Conservation (phyloP, 2,888 invertebrate species). For the Malachius bipustulatus region DNA sequence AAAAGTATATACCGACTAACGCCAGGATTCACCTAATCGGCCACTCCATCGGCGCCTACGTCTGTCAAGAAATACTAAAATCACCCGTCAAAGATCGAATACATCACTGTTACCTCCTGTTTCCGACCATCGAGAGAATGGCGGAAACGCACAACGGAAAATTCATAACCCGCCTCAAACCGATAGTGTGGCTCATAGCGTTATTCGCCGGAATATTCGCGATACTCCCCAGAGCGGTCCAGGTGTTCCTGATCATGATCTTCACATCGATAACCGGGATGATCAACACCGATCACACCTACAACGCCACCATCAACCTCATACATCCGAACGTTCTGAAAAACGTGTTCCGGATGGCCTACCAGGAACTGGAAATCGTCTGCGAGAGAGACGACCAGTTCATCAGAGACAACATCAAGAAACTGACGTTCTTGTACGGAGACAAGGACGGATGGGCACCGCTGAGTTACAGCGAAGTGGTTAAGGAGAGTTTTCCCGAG, state of each 20-base stretch:
- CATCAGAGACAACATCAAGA: conserved; percentile 45
- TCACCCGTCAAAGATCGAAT: conserved; percentile 45
- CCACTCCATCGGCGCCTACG: conserved; percentile 86
- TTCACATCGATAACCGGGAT: conserved; percentile 45
- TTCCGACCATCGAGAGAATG: conserved; percentile 82
- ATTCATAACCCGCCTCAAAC: conserved; percentile 49
- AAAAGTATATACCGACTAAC: conserved; percentile 55
- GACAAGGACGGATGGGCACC: conserved; percentile 77
- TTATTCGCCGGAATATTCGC: conserved; percentile 42
- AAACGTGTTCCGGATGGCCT: conserved; percentile 58
- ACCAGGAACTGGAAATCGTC: conserved; percentile 71
- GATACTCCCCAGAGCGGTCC: conserved; percentile 43
- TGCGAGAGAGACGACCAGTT: conserved; percentile 50
- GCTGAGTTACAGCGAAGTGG: conserved; percentile 51
- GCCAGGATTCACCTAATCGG: conserved; percentile 73
- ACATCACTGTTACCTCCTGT: conserved; percentile 60
- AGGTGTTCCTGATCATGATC: conserved; percentile 40
- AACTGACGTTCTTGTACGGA: conserved; percentile 71
- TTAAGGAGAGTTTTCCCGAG: conserved; percentile 48
- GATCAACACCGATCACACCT: conserved; percentile 37
- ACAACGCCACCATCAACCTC: conserved; percentile 42
- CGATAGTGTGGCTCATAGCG: conserved; percentile 37
- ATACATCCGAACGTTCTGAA: conserved; percentile 47
- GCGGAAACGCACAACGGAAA: conserved; percentile 61
- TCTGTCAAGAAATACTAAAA: conserved; percentile 60